Evolutionary conservation across 2,888 invertebrate species (phyloP).

Genomic region (Argyresthia goedartella): DNA sequence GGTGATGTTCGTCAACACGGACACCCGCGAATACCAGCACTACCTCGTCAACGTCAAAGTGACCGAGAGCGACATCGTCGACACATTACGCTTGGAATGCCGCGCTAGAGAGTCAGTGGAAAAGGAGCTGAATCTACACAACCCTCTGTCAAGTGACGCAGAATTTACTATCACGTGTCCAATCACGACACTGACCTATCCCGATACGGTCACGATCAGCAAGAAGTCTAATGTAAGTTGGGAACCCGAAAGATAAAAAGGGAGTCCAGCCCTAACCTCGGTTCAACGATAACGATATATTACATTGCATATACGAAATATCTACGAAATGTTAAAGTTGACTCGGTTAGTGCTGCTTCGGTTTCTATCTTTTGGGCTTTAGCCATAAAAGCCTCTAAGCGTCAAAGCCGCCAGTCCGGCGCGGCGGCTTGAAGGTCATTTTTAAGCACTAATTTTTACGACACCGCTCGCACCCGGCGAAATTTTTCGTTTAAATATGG

Average conservation of each 20-base stretch:
- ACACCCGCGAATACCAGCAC: constrained; percentile 47
- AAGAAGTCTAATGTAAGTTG: constrained; percentile 41
- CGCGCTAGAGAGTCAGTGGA: constrained; percentile 46
- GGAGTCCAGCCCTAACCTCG: not conserved
- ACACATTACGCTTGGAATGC: constrained; percentile 36
- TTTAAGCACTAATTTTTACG: too few species aligned
- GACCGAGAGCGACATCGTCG: constrained; percentile 38
- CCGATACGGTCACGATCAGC: constrained; percentile 29
- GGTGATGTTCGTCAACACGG: constrained; percentile 49
- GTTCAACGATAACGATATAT: not conserved
- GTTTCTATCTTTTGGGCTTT: too few species aligned
- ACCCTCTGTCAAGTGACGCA: constrained; percentile 35
- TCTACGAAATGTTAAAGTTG: too few species aligned
- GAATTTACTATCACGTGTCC: constrained; percentile 23
- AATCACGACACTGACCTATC: constrained; percentile 24
- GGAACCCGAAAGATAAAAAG: not conserved
- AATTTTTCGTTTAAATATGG: too few species aligned
- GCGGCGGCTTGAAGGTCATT: too few species aligned
- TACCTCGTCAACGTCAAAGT: constrained; percentile 39
- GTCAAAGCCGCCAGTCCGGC: too few species aligned
- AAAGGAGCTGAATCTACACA: constrained; percentile 35
- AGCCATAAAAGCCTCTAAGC: too few species aligned
- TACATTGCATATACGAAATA: not conserved
- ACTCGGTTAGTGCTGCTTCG: not conserved
- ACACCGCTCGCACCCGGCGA: too few species aligned